A percentile compares a stretch with the other conserved stretches of the same genome.
Conservation (phyloP, 2,888 invertebrate genomes). For the Caenorhabditis sp. region DNA sequence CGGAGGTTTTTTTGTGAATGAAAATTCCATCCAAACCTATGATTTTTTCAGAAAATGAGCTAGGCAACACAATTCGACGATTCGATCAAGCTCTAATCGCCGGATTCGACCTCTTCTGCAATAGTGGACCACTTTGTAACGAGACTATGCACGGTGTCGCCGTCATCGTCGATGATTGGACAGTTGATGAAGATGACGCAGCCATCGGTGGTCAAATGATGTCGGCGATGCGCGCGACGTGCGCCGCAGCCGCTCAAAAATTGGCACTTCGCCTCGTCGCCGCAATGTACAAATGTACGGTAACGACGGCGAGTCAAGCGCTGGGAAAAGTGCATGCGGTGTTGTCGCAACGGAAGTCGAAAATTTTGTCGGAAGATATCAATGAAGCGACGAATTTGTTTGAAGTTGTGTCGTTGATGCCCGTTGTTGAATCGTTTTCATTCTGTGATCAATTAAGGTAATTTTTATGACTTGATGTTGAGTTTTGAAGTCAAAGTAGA, state of each 20-base stretch:
- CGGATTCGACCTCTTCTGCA: conserved; percentile 69
- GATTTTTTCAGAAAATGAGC: conserved; percentile 12
- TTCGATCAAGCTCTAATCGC: conserved; percentile 62
- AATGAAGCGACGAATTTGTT: conserved; percentile 88
- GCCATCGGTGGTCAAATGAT: conserved; percentile 81
- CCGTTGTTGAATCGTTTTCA: conserved; percentile 94
- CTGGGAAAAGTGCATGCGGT: conserved; percentile 90
- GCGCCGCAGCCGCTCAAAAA: conserved; percentile 85
- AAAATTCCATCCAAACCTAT: too few species aligned
- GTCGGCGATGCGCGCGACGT: conserved; percentile 88
- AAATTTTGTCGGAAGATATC: conserved; percentile 85
- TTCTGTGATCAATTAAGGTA: conserved; percentile 86
- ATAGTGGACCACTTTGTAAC: conserved; percentile 87
- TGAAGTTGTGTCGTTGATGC: conserved; percentile 86
- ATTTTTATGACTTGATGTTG: not conserved
- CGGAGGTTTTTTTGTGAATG: not conserved
- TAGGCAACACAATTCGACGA: conserved; percentile 26
- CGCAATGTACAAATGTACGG: conserved; percentile 87
- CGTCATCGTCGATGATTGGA: conserved; percentile 88
- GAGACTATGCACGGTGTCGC: conserved; percentile 95
- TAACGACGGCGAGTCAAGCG: conserved; percentile 85
- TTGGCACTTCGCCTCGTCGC: conserved; percentile 86
- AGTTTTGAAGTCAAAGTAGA: too few species aligned
- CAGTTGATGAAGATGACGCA: conserved; percentile 60
- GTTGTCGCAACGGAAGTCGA: conserved; percentile 81